These are phyloP conservation scores for Stichodactyla mertensii DNA, from an alignment of 64 coral and sea anemone species.

Conservation along the genomic window DNA sequence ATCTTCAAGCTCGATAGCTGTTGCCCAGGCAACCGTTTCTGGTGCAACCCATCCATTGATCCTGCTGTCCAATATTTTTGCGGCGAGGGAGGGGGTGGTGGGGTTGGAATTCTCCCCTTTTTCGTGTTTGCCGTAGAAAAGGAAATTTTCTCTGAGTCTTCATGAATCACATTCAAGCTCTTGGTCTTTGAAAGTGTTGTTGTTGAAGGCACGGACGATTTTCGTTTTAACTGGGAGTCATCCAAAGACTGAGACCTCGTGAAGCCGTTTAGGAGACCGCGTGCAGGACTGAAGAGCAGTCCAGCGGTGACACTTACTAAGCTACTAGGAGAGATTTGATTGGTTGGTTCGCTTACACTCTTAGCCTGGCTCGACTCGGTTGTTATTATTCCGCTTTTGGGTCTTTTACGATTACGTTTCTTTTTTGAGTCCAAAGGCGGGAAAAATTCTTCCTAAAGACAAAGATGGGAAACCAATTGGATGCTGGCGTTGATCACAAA, in stretches of 20 bases:
- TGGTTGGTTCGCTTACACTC: constrained; percentile 20
- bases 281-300: constrained; percentile 60
- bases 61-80: background rate
- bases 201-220: background rate
- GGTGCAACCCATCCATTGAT: background rate
- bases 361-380: constrained; percentile 6
- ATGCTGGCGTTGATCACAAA: background rate
- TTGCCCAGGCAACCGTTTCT: constrained; percentile 18
- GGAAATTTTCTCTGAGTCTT: background rate
- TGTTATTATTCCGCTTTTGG: constrained; percentile 22
- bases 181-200: constrained; percentile 17
- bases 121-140: background rate
- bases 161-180: constrained; percentile 7
- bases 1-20: background rate
- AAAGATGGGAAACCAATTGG: background rate
- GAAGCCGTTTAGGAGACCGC: constrained; percentile 39
- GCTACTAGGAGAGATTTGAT: constrained; percentile 20
- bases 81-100: constrained; percentile 1
- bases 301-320: constrained; percentile 71
- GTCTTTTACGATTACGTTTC: constrained; percentile 37
- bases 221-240: background rate
- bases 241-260: constrained; percentile 3
- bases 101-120: constrained; percentile 12
- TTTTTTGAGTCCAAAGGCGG: constrained; percentile 21
- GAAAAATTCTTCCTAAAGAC: constrained; percentile 16